A percentile compares a stretch with the other conserved stretches of the same genome.
Evolutionary conservation across 2,797 vertebrate species (phyloP).

Genomic region (Carapus acus): DNA sequence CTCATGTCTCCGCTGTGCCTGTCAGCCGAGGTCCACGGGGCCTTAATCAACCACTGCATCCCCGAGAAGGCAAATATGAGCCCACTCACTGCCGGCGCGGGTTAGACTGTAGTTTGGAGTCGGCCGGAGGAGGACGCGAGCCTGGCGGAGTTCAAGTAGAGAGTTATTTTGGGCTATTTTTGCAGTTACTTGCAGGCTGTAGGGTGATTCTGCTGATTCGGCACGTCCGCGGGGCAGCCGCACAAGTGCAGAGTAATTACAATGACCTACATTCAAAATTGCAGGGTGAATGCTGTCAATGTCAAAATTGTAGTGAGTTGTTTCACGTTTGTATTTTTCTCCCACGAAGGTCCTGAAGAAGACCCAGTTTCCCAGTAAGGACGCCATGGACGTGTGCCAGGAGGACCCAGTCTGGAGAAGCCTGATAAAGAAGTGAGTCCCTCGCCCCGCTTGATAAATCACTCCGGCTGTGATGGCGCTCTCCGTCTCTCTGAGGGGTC

Average conservation of each 20-base stretch:
- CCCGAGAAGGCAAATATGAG: slow-evolving; percentile 81
- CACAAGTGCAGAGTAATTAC: neutral
- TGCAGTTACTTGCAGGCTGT: too few species aligned
- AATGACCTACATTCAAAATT: neutral
- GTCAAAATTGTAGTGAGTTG: neutral
- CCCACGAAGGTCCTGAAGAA: slow-evolving; percentile 86
- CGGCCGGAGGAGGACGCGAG: neutral
- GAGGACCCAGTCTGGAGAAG: slow-evolving; percentile 80
- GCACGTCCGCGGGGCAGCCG: neutral
- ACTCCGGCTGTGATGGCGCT: neutral
- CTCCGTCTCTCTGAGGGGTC: neutral
- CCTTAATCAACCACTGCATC: slow-evolving; percentile 81
- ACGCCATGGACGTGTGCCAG: slow-evolving; percentile 79
- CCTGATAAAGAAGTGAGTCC: slow-evolving; percentile 84
- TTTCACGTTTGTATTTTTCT: too few species aligned
- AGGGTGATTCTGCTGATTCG: slow-evolving; percentile 7
- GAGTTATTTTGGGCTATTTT: neutral
- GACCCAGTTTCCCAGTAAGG: slow-evolving; percentile 78
- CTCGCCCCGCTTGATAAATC: slow-evolving; percentile 5
- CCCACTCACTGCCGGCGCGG: neutral
- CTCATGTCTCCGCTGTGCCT: slow-evolving; percentile 89
- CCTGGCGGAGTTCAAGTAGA: slow-evolving; percentile 3
- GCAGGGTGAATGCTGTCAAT: neutral
- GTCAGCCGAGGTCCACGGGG: slow-evolving; percentile 84
- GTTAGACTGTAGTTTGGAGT: neutral